These are phyloP conservation scores for Drosophila subsilvestris DNA, from an alignment of 2,888 invertebrate genomes.

Conservation along the genomic window DNA sequence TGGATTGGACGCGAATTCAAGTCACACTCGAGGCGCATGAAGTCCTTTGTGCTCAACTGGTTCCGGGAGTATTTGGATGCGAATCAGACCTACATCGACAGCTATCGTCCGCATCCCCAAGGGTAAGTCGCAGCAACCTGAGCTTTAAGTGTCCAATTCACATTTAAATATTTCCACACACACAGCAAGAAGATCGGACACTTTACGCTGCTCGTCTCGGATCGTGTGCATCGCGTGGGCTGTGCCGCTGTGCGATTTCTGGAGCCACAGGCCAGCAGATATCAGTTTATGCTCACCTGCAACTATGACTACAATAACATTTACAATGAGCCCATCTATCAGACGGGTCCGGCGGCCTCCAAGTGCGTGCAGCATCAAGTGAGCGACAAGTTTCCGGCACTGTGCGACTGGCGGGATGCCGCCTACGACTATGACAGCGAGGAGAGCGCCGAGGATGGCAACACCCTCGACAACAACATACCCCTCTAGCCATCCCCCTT, in stretches of 20 bases:
- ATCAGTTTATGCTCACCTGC: conserved; percentile 80
- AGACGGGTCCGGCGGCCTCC: conserved; percentile 73
- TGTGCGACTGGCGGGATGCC: conserved; percentile 80
- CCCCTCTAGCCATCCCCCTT: conserved; percentile 2
- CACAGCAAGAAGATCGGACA: conserved; percentile 82
- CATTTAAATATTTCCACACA: too few relatives aligned
- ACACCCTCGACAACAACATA: conserved; percentile 66
- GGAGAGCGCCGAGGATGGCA: conserved; percentile 66
- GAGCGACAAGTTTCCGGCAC: conserved; percentile 74
- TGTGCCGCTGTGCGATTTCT: conserved; percentile 80
- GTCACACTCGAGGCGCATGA: conserved; percentile 82
- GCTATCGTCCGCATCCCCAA: conserved; percentile 76
- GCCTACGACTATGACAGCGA: conserved; percentile 67
- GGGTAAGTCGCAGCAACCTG: too few relatives aligned
- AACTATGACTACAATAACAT: conserved; percentile 83
- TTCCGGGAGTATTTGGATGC: conserved; percentile 81
- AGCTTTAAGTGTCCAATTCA: too few relatives aligned
- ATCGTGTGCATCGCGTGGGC: conserved; percentile 81
- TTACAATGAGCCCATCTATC: conserved; percentile 77
- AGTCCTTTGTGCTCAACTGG: conserved; percentile 81
- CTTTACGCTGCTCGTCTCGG: conserved; percentile 81
- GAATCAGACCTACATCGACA: conserved; percentile 79
- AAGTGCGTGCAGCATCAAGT: conserved; percentile 68
- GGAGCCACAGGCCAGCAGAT: conserved; percentile 46
- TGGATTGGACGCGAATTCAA: conserved; percentile 81